Percentiles rank a stretch among this genome's conserved stretches.
phyloP scores from a whole-genome alignment of 2,888 invertebrate genomes.

The Anthophora plumipes region DNA sequence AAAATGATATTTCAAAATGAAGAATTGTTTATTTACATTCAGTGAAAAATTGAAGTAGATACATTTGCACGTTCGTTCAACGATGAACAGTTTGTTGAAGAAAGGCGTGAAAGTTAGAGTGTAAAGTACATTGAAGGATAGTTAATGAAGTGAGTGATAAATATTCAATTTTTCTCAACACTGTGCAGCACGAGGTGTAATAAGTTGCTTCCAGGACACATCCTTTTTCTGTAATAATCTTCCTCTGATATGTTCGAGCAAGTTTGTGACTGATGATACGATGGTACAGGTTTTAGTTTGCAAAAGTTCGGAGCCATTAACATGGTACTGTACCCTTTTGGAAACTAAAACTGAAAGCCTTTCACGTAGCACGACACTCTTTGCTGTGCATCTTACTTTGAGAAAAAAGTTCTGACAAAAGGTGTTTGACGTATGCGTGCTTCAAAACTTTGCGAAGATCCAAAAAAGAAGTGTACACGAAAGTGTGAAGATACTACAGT shows the following conservation, averaged over 20 bases:
- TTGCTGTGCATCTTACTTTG: neutral
- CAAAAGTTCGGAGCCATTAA: slow-evolving; percentile 2
- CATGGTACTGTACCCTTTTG: slow-evolving; percentile 1
- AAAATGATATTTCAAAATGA: too few species aligned
- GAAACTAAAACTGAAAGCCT: slow-evolving; percentile 3
- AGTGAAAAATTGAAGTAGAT: too few species aligned
- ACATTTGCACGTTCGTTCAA: too few species aligned
- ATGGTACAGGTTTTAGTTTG: neutral
- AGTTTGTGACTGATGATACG: slow-evolving; percentile 3
- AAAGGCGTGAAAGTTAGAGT: too few species aligned
- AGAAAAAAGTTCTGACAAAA: neutral
- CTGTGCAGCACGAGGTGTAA: neutral
- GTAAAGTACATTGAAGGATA: neutral
- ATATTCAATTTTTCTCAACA: neutral
- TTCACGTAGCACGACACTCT: neutral
- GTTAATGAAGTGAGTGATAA: neutral
- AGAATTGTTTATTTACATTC: too few species aligned
- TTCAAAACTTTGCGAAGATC: too few species aligned
- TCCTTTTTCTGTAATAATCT: neutral
- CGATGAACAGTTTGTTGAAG: too few species aligned
- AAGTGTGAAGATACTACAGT: too few species aligned
- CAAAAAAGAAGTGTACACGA: too few species aligned
- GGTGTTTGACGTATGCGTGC: neutral
- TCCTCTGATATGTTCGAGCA: neutral
- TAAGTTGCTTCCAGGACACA: too few species aligned